Evolutionary conservation across 2,888 invertebrate genomes (phyloP), one percentile per base, ranked within the genome.

Genomic region (Microctonus aethiopoides): DNA sequence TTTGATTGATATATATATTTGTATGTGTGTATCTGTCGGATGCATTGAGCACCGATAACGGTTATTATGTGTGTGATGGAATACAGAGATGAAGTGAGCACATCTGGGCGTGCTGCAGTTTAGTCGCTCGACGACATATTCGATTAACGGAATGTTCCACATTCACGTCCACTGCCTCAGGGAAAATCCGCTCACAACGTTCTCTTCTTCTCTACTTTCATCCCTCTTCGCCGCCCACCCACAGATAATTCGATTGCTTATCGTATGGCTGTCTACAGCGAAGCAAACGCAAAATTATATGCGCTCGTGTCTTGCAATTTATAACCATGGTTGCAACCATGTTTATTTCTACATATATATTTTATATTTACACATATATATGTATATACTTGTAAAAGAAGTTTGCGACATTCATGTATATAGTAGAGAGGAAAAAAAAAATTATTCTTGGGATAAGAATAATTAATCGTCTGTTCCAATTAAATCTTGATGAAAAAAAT

Each of bases 121-220:
- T 65, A 65, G 57, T 54, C 56, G 34, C 56, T 24, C 54, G 65
- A 39, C 65, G 65, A 65, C 56, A 65, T 36, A 65, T 65, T 65
- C 65, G 65, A 65, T 65, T 65, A 65, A 65, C 65, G 65, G 65
- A 54, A 65, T 65, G 65, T 65, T 56, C 65, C 34, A 65, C 65
- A 65, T 65, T 65, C 56, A 36, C 39, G 36, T 24, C 36, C 39
- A 26, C 26, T 36, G 65, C 65, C 65, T 65, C 36, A 39, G 65
- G 36, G 65, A 26, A 16, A 46, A 46, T n/a, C 16, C 46, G 20
- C 16, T 16, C 46, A 46, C 20, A n/a, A 46, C 46, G 16, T 16
- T 46, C 46, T 46, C 46, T 16, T 20, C 46, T 46, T 20, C 39
- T 46, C 46, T 46, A 16, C 16, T 46, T 46, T 46, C 20, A 16